phyloP scores from a whole-genome alignment of 2,113 vertebrate species.

The Apodemus sylvaticus region DNA sequence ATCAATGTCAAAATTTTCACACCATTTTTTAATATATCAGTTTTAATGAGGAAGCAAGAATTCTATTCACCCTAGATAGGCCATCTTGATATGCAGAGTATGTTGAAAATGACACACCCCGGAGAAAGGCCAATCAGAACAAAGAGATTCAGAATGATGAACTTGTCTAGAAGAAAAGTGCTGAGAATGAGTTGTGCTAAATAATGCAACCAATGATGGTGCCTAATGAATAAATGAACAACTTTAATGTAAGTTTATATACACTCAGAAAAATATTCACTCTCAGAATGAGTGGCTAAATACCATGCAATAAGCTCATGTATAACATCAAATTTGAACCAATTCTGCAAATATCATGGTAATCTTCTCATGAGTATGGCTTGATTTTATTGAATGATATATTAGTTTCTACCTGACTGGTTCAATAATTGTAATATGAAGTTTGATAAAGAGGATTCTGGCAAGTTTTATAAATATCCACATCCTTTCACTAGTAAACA shows the following conservation, averaged over 20 bases:
- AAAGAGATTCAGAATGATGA: background rate
- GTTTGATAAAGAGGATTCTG: background rate
- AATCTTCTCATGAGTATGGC: background rate
- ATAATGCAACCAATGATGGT: conserved; percentile 12
- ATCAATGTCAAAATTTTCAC: background rate
- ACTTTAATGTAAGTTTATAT: background rate
- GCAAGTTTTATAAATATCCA: background rate
- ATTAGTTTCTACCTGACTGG: background rate
- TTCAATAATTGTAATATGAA: background rate
- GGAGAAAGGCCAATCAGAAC: background rate
- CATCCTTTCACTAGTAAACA: background rate
- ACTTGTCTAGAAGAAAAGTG: background rate
- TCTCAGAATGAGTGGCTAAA: background rate
- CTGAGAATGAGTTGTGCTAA: background rate
- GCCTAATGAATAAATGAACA: conserved; percentile 57
- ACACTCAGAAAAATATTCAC: background rate
- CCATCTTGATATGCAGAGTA: background rate
- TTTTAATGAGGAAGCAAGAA: background rate
- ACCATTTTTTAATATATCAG: background rate
- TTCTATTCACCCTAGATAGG: background rate
- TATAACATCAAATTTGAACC: background rate
- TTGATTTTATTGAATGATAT: background rate
- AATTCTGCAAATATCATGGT: background rate
- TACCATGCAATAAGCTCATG: no score
- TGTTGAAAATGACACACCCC: background rate